phyloP scores from a whole-genome alignment of 2,888 invertebrate species.

The Bellardia bayeri region DNA sequence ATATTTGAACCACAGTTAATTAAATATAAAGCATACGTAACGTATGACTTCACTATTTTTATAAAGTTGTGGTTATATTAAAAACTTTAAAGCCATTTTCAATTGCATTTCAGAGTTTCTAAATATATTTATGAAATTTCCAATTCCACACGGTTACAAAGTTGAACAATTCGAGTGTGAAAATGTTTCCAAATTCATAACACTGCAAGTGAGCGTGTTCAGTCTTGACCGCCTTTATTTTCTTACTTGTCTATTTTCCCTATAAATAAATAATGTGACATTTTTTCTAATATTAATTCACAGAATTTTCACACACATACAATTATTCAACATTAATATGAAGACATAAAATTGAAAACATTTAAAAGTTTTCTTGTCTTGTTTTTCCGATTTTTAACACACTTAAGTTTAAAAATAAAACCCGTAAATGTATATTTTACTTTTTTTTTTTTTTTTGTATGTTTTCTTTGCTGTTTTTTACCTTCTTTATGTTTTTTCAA shows the following conservation, averaged over 20 bases:
- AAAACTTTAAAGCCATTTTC: no score
- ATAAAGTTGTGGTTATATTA: no score
- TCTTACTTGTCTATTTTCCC: neutral
- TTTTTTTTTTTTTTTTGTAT: neutral
- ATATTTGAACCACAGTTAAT: no score
- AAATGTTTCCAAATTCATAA: no score
- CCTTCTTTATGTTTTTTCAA: constrained; percentile 32
- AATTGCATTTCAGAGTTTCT: no score
- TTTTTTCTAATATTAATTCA: neutral
- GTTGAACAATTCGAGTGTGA: no score
- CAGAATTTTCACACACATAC: neutral
- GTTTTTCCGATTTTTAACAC: constrained; percentile 26
- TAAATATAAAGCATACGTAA: no score
- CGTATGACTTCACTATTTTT: no score
- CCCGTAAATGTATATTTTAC: neutral
- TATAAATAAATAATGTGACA: neutral
- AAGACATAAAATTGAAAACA: constrained; percentile 16
- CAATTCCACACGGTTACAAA: no score
- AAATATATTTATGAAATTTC: no score
- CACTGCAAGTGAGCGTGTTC: no score
- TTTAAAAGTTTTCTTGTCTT: constrained; percentile 25
- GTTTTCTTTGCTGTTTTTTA: constrained; percentile 4
- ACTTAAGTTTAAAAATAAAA: neutral
- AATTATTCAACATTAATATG: constrained; percentile 8
- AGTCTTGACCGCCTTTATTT: no score